phyloP scores from a whole-genome alignment of 2,797 vertebrate species.

The Peromyscus aztecus region DNA sequence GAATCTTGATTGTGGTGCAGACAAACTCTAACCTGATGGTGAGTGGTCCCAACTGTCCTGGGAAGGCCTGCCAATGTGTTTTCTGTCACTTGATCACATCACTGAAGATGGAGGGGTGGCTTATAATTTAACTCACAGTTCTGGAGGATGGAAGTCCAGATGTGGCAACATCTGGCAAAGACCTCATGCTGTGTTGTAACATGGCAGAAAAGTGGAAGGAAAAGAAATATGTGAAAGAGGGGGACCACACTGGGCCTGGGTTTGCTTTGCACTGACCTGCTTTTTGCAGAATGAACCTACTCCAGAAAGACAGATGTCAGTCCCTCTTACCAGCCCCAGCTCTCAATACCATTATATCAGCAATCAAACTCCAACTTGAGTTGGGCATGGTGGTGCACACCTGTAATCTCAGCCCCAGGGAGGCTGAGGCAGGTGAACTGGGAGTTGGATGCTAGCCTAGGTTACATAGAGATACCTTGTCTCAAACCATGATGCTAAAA shows the following conservation, averaged over 20 bases:
- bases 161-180: background rate
- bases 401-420: background rate
- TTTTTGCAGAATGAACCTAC: background rate
- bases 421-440: background rate
- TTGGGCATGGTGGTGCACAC: background rate
- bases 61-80: background rate
- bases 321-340: background rate
- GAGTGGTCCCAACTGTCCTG: background rate
- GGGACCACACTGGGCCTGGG: background rate
- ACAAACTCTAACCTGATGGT: background rate
- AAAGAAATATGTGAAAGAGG: background rate
- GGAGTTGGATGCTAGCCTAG: background rate
- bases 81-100: background rate
- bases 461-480: background rate
- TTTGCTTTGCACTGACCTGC: background rate
- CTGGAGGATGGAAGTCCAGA: background rate
- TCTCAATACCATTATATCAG: background rate
- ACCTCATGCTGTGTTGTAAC: background rate
- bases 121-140: background rate
- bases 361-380: background rate
- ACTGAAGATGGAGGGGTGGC: background rate
- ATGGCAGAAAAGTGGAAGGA: background rate
- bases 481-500: background rate
- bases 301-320: background rate
- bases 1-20: fast-evolving